Conservation (phyloP, 2,113 vertebrate species). For the Falcunculus frontatus region DNA sequence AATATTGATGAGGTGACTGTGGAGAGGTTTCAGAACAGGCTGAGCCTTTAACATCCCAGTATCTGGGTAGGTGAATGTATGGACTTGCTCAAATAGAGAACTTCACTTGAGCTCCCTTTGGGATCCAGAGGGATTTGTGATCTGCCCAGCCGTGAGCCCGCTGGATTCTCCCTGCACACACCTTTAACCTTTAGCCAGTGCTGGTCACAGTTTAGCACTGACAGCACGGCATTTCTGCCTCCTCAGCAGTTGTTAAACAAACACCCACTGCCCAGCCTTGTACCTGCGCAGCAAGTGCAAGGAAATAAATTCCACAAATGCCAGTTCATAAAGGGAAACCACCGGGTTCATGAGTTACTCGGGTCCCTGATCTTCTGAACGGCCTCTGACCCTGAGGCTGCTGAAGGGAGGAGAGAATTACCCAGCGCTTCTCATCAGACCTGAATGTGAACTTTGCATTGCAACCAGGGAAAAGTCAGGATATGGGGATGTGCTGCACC, state of each 20-base stretch:
- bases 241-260: neutral
- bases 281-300: neutral
- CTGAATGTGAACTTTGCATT: neutral
- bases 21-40: neutral
- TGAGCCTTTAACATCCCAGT: neutral
- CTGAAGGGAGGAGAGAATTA: neutral
- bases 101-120: neutral
- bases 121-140: neutral
- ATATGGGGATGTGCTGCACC: neutral
- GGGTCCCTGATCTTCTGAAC: neutral
- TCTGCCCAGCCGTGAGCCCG: rapidly evolving
- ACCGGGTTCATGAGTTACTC: neutral
- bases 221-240: neutral
- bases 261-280: neutral
- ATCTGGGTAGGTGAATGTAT: neutral
- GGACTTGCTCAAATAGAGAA: neutral
- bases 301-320: neutral
- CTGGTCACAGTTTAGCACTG: neutral
- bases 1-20: neutral
- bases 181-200: neutral
- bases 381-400: rapidly evolving
- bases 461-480: neutral
- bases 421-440: neutral
- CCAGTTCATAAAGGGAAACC: neutral
- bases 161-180: neutral